Evolutionary conservation across 2,888 invertebrate genomes (phyloP).

Genomic region (Thereva unica): DNA sequence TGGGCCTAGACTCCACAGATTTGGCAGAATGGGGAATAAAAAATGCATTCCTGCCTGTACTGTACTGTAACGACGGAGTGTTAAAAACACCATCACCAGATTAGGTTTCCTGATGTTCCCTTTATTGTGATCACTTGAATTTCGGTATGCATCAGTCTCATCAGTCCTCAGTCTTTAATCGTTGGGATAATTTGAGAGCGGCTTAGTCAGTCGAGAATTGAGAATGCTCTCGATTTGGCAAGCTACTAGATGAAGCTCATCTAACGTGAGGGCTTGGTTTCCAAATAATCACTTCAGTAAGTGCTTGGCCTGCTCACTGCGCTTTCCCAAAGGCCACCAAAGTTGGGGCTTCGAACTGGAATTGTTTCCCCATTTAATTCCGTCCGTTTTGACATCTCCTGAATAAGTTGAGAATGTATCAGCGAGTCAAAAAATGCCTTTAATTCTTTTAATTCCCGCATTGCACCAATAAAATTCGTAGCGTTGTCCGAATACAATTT

Average conservation of each 20-base stretch:
- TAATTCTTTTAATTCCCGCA: not conserved
- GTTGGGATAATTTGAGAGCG: not conserved
- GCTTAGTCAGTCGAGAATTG: not conserved
- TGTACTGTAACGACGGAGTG: no score
- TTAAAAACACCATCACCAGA: not conserved
- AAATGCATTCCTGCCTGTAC: no score
- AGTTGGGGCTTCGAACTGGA: not conserved
- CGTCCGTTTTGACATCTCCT: not conserved
- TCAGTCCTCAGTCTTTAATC: not conserved
- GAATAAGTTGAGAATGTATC: not conserved
- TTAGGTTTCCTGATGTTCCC: not conserved
- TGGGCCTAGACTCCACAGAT: no score
- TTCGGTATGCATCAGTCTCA: not conserved
- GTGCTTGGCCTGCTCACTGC: not conserved
- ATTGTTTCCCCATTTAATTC: not conserved
- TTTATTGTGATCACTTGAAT: not conserved
- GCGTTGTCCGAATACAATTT: conserved; percentile 10
- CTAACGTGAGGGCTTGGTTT: not conserved
- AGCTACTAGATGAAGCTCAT: not conserved
- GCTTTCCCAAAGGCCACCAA: conserved; percentile 1
- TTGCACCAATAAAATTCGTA: not conserved
- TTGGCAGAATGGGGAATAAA: no score
- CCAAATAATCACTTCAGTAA: not conserved
- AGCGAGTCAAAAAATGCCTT: not conserved
- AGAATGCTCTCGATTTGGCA: no score